These are phyloP conservation scores for Geotrupes spiniger DNA, from an alignment of 2,888 invertebrate species.

Conservation along the genomic window DNA sequence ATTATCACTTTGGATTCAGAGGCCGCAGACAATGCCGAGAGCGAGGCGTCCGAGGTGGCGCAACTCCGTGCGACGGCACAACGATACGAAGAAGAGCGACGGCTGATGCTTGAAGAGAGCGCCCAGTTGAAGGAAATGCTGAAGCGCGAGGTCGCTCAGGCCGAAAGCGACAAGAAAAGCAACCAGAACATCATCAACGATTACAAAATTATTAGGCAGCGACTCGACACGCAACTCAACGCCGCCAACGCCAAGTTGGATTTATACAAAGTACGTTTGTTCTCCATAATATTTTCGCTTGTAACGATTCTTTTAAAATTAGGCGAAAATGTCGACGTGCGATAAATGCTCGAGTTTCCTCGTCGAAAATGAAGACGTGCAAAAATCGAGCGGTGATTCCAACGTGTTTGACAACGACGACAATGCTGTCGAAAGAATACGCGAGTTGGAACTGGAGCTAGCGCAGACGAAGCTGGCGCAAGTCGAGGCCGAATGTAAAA, in stretches of 20 bases:
- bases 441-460: constrained; percentile 91
- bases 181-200: constrained; percentile 83
- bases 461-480: constrained; percentile 96
- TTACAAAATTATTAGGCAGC: constrained; percentile 88
- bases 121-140: constrained; percentile 72
- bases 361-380: constrained; percentile 33
- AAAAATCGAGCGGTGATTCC: constrained; percentile 9
- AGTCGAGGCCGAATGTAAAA: constrained; percentile 95
- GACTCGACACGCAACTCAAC: constrained; percentile 78
- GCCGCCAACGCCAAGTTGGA: constrained; percentile 61
- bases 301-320: constrained; percentile 18
- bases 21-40: constrained; percentile 58
- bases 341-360: constrained; percentile 50
- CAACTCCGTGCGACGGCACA: constrained; percentile 56
- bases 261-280: constrained; percentile 59
- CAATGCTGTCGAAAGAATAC: constrained; percentile 63
- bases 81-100: constrained; percentile 67
- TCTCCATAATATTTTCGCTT: no score
- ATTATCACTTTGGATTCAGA: constrained; percentile 54
- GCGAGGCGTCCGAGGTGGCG: constrained; percentile 58
- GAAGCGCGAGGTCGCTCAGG: constrained; percentile 70
- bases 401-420: constrained; percentile 45
- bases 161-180: constrained; percentile 69
- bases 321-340: constrained; percentile 58
- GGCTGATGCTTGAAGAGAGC: constrained; percentile 50